phyloP scores from a whole-genome alignment of 2,888 invertebrate genomes.

The Ormia ochracea region DNA sequence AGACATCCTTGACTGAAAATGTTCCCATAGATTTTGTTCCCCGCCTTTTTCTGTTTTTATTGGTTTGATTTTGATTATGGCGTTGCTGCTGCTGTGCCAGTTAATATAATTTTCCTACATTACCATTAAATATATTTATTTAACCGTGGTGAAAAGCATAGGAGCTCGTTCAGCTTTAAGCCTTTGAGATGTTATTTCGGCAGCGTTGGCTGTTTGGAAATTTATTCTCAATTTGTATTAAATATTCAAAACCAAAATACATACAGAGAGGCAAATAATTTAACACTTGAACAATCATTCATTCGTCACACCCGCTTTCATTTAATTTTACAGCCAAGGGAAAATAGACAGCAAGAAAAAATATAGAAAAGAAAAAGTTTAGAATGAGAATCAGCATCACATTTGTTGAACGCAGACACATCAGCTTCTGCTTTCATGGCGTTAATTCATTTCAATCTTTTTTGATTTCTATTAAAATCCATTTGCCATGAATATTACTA shows the following conservation, averaged over 20 bases:
- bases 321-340: conserved; percentile 30
- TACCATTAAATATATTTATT: conserved; percentile 30
- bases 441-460: conserved; percentile 42
- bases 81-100: background rate
- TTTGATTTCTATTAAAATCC: conserved; percentile 42
- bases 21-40: no score
- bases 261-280: conserved; percentile 11
- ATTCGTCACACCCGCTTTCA: no score
- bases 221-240: conserved; percentile 36
- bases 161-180: background rate
- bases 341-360: background rate
- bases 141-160: background rate
- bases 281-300: no score
- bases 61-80: background rate
- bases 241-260: background rate
- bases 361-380: no score
- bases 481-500: conserved; percentile 43
- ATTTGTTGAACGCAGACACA: background rate
- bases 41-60: no score
- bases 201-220: background rate
- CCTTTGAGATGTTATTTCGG: conserved; percentile 29
- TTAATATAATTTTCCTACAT: conserved; percentile 33
- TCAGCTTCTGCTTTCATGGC: conserved; percentile 20
- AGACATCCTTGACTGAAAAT: no score
- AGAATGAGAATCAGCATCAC: background rate